A percentile compares a stretch with the other conserved stretches of the same genome.
These are phyloP conservation scores for Cyphomyrus discorhynchus DNA, from an alignment of 2,113 vertebrate species.

Conservation along the genomic window DNA sequence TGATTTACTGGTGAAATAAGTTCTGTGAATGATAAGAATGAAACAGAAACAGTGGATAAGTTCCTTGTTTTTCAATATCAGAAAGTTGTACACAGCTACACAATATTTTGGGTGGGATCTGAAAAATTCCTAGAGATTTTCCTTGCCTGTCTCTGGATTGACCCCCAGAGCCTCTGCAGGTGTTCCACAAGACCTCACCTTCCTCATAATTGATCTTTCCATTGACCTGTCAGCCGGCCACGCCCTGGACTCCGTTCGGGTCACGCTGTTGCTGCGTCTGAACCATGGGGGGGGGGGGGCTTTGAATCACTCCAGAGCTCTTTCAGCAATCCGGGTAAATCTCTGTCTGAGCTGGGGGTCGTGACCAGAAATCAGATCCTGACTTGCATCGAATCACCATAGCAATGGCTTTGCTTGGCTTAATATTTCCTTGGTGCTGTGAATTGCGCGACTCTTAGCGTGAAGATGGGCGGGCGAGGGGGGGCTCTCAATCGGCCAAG, in stretches of 20 bases:
- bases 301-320: not conserved
- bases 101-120: not conserved
- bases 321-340: conserved; percentile 5
- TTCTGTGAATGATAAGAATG: not conserved
- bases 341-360: not conserved
- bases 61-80: not conserved
- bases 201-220: not conserved
- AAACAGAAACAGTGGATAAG: not conserved
- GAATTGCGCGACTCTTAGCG: not conserved
- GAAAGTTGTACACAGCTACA: not conserved
- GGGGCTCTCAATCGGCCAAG: not conserved
- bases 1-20: not conserved
- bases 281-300: not conserved
- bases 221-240: not conserved
- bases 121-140: not conserved
- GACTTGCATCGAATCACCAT: not conserved
- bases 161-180: not conserved
- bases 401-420: not conserved
- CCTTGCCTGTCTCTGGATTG: not conserved
- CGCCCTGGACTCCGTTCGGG: not conserved
- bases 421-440: not conserved
- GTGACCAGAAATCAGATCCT: not conserved
- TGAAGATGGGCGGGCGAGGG: not conserved
- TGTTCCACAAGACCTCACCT: not conserved
- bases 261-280: not conserved